Evolutionary conservation across 2,113 vertebrate genomes (phyloP).

Genomic region (Suncus etruscus): DNA sequence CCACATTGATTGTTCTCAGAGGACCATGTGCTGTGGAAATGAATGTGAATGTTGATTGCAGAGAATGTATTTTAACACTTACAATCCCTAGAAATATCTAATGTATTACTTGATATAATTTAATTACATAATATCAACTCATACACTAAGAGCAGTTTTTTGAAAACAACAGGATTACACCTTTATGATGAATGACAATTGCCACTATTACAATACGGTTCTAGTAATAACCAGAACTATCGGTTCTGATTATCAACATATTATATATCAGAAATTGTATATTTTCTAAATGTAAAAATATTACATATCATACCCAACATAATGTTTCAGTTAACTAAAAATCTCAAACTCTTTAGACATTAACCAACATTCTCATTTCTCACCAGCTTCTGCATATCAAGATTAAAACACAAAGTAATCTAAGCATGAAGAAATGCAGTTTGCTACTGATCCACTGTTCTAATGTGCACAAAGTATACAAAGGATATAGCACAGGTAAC

Average conservation of each 20-base stretch:
- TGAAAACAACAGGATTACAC: not conserved
- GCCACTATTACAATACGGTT: not conserved
- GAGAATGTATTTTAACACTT: too few relatives aligned
- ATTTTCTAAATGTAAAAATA: not conserved
- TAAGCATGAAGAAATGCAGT: not conserved
- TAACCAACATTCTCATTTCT: not conserved
- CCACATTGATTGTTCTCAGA: too few relatives aligned
- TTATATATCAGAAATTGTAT: not conserved
- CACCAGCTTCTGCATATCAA: not conserved
- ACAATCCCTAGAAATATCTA: too few relatives aligned
- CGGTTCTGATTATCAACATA: too few relatives aligned
- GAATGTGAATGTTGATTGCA: too few relatives aligned
- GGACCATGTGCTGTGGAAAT: too few relatives aligned
- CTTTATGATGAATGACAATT: not conserved
- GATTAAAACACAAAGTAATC: not conserved
- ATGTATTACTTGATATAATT: not conserved
- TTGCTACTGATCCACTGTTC: not conserved
- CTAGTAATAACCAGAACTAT: too few relatives aligned
- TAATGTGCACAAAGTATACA: not conserved
- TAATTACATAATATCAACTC: not conserved
- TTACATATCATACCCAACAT: too few relatives aligned
- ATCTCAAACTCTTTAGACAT: not conserved
- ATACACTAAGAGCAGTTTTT: not conserved
- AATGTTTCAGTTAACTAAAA: slow-evolving; percentile 1
- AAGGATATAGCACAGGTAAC: not conserved